Conservation (phyloP, 2,797 vertebrate genomes). For the Rhinatrema bivittatum region DNA sequence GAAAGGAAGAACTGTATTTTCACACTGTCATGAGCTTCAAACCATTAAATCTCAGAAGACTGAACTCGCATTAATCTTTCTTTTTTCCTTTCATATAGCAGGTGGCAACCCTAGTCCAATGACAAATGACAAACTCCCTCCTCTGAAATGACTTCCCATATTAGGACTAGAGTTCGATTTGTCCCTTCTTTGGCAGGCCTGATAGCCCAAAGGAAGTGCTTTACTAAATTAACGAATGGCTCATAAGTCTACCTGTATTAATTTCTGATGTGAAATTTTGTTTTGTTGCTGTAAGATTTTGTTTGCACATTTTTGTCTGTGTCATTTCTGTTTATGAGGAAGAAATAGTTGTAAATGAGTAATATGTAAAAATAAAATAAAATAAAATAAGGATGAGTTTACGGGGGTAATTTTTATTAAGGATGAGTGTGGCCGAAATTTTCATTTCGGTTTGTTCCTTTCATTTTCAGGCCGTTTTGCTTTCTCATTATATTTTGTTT, state of each 20-base stretch:
- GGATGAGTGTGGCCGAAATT: too few relatives aligned
- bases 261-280: not conserved
- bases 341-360: not conserved
- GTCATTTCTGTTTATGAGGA: not conserved
- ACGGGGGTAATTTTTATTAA: too few relatives aligned
- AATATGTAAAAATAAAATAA: too few relatives aligned
- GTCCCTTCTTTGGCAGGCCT: conserved; percentile 9
- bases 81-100: conserved; percentile 1
- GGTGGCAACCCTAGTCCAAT: conserved; percentile 3
- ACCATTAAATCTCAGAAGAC: too few relatives aligned
- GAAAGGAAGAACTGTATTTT: too few relatives aligned
- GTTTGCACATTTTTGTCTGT: not conserved
- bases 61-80: conserved; percentile 5
- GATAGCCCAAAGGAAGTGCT: conserved; percentile 9
- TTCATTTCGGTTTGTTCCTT: too few relatives aligned
- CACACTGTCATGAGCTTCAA: too few relatives aligned
- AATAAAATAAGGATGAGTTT: too few relatives aligned
- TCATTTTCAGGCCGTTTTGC: too few relatives aligned
- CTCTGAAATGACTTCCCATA: conserved; percentile 14
- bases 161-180: conserved; percentile 7
- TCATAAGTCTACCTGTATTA: too few relatives aligned
- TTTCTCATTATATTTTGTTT: too few relatives aligned
- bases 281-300: not conserved
- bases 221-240: conserved; percentile 5
- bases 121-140: conserved; percentile 12